Percentiles rank a stretch among this genome's conserved stretches.
These are phyloP conservation scores for Dasypolia templi DNA, from an alignment of 2,888 invertebrate species.

Conservation along the genomic window DNA sequence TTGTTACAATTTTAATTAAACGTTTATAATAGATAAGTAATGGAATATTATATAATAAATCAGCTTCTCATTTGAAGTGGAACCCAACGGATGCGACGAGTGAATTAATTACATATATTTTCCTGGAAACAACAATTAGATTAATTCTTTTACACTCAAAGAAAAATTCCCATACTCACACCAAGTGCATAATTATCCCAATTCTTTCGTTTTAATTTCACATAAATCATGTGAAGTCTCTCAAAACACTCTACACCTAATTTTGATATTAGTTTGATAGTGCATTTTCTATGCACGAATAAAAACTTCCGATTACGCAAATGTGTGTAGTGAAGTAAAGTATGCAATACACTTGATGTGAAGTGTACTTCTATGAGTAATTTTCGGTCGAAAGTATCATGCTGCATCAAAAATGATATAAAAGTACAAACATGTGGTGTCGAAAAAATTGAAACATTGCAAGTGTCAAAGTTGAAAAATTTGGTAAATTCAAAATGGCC, in stretches of 20 bases:
- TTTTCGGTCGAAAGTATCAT: constrained; percentile 50
- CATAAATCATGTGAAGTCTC: constrained; percentile 6
- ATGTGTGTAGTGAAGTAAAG: constrained; percentile 16
- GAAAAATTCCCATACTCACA: constrained; percentile 8
- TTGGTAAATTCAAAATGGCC: constrained; percentile 44
- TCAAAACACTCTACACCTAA: constrained; percentile 28
- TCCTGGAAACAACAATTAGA: constrained; percentile 79
- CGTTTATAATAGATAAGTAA: constrained; percentile 43
- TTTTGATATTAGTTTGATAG: constrained; percentile 16
- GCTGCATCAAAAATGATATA: constrained; percentile 31
- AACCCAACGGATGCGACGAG: constrained; percentile 75
- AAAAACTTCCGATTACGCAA: constrained; percentile 1
- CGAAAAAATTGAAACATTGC: constrained; percentile 34
- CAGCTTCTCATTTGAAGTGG: constrained; percentile 74
- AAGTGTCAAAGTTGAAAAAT: constrained; percentile 34
- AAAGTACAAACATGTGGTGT: constrained; percentile 39
- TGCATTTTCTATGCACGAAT: constrained; percentile 2
- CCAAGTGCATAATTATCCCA: constrained; percentile 32
- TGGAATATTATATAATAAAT: constrained; percentile 60
- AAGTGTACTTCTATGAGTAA: constrained; percentile 52
- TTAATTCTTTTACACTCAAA: constrained; percentile 12
- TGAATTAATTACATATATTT: constrained; percentile 84
- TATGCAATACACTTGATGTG: constrained; percentile 44
- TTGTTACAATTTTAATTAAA: constrained; percentile 48
- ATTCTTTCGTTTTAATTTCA: not conserved